Base-by-base conservation (phyloP, 2,888 invertebrate genomes). In the Erebia palarica region DNA sequence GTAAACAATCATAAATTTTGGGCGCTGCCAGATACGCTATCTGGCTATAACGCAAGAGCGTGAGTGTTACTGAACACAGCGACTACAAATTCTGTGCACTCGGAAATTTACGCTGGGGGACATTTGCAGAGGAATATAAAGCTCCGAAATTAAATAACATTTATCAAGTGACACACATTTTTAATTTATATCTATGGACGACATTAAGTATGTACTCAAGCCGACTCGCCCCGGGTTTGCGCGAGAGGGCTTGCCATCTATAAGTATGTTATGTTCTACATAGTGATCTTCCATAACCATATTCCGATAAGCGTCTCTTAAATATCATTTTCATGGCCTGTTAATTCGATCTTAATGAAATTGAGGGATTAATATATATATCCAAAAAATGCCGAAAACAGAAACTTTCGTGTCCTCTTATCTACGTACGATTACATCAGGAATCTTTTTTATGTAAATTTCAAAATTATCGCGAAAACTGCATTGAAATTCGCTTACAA, bases 1-100 rank as follows among this genome's bases (percentile, higher is more conserved):
- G 79, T 82, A 84, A 86, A 86, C 87, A 86, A 78, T 85, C 73
- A 89, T 90, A 89, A 89, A 90, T 90, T 86, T 80, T 70, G 78
- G 69, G 77, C 68, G 80, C 83, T 80, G 61, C 72, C 74, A 83
- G 84, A 84, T 83, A 81, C 81, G 78, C 82, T 84, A 84, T 84
- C 88, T 83, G 58, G 57, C 55, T 57, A 44, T 58, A 66, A 66
- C 81, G 76, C 82, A 80, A 79, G 36, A 80, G 77, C 79, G 80
- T 65, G 75, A 72, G 60, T 69, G 72, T 68, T 73, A 68, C 72
- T 72, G 76, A 72, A 76, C 70, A 72, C 73, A 73, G 65, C 57
- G 65, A 70, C 76, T 71, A 73, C 75, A 75, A 75, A 73, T 75
- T 75, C 64, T 65, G 67, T 42, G 69, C 55, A 66, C 63, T 59